A percentile compares a stretch with the other conserved stretches of the same genome.
Evolutionary conservation across 1,140 invertebrate genomes (phyloP).

Genomic region (Condylostylus longicornis): DNA sequence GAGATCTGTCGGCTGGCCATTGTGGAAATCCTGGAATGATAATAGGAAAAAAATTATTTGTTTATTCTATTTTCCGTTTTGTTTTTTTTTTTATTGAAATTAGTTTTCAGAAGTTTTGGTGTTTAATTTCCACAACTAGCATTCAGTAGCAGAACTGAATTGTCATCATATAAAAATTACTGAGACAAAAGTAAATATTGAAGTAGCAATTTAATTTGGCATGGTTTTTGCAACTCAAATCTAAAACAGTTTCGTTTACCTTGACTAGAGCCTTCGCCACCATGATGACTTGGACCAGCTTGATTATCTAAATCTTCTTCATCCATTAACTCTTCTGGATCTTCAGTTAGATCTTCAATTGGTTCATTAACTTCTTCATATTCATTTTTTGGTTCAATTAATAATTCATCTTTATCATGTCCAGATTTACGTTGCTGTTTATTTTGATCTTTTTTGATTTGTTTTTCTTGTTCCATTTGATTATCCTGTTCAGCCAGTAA

Average conservation of each 20-base stretch:
- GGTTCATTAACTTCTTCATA: conserved; percentile 61
- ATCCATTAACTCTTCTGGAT: conserved; percentile 46
- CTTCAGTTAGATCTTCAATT: conserved; percentile 66
- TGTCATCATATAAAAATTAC: too few species aligned
- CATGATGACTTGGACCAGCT: conserved; percentile 40
- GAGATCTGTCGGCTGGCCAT: conserved; percentile 54
- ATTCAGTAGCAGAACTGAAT: too few species aligned
- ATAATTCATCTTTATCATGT: conserved; percentile 33
- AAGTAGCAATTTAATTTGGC: too few species aligned
- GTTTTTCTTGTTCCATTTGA: conserved; percentile 14
- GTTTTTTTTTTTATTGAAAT: too few species aligned
- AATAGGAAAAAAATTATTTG: conserved; percentile 1
- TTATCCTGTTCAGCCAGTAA: conserved; percentile 13
- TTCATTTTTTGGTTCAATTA: conserved; percentile 61
- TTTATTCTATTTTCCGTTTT: too few species aligned
- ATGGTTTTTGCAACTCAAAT: too few species aligned
- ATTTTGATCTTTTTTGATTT: conserved; percentile 11
- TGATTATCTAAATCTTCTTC: conserved; percentile 37
- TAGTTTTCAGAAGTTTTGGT: too few species aligned
- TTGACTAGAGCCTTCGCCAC: conserved; percentile 43
- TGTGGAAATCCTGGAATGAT: conserved; percentile 37
- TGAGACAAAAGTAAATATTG: too few species aligned
- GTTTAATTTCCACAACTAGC: too few species aligned
- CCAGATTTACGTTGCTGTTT: conserved; percentile 9
- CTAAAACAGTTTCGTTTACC: conserved; percentile 27